Percentiles rank a stretch among this genome's conserved stretches.
Conservation (phyloP, 1,140 invertebrate genomes). For the Scaptomyza graminum region DNA sequence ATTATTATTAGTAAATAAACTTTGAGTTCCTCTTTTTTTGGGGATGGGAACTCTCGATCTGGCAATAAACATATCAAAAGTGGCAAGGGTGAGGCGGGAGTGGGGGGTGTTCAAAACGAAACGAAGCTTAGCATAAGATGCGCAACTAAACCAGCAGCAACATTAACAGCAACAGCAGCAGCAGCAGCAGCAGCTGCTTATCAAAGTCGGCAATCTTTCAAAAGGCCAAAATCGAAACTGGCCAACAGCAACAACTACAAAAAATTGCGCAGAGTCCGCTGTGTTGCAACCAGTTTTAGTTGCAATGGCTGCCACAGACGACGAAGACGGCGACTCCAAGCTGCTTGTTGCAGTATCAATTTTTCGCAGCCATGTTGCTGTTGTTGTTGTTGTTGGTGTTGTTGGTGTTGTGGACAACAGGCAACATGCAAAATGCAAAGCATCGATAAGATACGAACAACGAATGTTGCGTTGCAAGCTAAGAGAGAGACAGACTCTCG, state of each 20-base stretch:
- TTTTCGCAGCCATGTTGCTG: conserved; percentile 40
- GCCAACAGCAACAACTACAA: conserved; percentile 12
- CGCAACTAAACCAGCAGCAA: conserved; percentile 15
- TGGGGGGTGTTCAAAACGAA: conserved; percentile 4
- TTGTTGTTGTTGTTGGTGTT: conserved; percentile 55
- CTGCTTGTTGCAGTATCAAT: not conserved
- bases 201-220: conserved; percentile 74
- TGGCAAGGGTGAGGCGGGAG: conserved; percentile 36
- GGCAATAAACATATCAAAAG: conserved; percentile 73
- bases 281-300: conserved; percentile 54
- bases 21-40: conserved; percentile 10
- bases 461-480: not conserved
- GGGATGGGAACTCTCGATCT: not conserved
- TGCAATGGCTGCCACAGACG: conserved; percentile 62
- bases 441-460: conserved; percentile 76
- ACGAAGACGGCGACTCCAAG: not conserved
- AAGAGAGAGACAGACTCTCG: not conserved
- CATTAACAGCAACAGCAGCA: conserved; percentile 7
- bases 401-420: conserved; percentile 61
- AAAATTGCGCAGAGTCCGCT: not conserved
- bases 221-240: conserved; percentile 53
- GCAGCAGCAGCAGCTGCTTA: conserved; percentile 49
- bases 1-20: not conserved
- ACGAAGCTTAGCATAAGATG: conserved; percentile 20
- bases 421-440: conserved; percentile 82